These are phyloP conservation scores for Cylloceria caligata DNA, from an alignment of 2,888 invertebrate genomes.

Conservation along the genomic window DNA sequence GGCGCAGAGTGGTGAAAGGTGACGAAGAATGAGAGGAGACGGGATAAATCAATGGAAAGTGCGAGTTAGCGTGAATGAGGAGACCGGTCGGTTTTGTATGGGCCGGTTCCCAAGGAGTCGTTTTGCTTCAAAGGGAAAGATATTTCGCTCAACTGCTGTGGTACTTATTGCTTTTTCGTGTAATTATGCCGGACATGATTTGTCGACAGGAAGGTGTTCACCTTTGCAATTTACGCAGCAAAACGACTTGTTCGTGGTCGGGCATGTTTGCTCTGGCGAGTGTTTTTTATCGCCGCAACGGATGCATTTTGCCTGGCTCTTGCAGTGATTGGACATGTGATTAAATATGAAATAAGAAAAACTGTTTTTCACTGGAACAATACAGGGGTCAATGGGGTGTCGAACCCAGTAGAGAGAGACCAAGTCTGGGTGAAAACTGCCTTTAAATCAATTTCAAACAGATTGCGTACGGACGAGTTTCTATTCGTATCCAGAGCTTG, in stretches of 20 bases:
- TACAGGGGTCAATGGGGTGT: conserved; percentile 25
- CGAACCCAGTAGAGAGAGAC: conserved; percentile 28
- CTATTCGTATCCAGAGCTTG: neutral
- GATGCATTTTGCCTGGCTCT: conserved; percentile 20
- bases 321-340: conserved; percentile 26
- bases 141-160: conserved; percentile 28
- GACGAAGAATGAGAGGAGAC: no score
- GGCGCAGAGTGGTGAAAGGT: no score
- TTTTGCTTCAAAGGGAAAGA: neutral
- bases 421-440: neutral
- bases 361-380: conserved; percentile 20
- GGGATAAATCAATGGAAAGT: neutral
- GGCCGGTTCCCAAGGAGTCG: neutral
- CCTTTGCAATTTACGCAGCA: conserved; percentile 36
- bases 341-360: conserved; percentile 29
- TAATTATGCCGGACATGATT: conserved; percentile 20
- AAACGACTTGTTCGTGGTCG: neutral
- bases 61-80: neutral
- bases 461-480: conserved; percentile 10
- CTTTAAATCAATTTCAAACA: conserved; percentile 1
- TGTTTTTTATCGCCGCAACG: conserved; percentile 1
- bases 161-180: conserved; percentile 28
- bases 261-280: neutral
- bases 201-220: conserved; percentile 9
- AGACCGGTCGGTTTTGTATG: no score